Evolutionary conservation across 2,113 vertebrate genomes (phyloP), one percentile per base, ranked within the genome.

Genomic region (Oreotrochilus melanogaster): DNA sequence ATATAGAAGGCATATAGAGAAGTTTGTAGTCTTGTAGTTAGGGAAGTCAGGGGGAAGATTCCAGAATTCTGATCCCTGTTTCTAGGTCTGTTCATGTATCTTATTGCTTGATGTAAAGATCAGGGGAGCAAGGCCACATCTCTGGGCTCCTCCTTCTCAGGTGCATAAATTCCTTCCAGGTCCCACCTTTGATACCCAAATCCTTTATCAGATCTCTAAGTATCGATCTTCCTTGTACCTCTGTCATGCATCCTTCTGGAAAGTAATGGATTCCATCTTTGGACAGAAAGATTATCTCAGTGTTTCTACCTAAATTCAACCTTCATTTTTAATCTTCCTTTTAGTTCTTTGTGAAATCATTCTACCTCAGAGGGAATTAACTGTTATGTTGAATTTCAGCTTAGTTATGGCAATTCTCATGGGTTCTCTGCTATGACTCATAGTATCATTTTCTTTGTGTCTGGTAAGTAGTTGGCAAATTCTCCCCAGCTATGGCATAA

Each of bases 391-490:
- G 71, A 75, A 53, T 71, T 72, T 92, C 1, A 48, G 39, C 48
- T 61, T n/a, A 72, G 70, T 65, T 85, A 75, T 37, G 66, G 54
- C 28, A 65, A 57, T 75, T 96, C 71, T 95, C 74, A 65, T 69
- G 82, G 70, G 42, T 79, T 71, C 54, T 85, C 74, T 2, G 0
- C 76, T 66, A 30, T 83, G 66, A 83, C 74, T 92, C 54, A 85
- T 39, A 37, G 50, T 60, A 86, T 50, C 54, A 10, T 25, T n/a
- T 84, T 81, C 69, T 94, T 65, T 72, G 65, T 60, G 47, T 89
- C 42, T 94, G n/a, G 45, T 62, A 75, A 85, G 69, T 45, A 73
- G 42, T 35, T 94, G 62, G 62, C 50, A 87, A 91, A 70, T 95
- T 73, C 45, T 79, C 62, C 18, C 31, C 48, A 82, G 56, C 50